phyloP scores from a whole-genome alignment of 2,113 vertebrate species.

The Tenrec ecaudatus region DNA sequence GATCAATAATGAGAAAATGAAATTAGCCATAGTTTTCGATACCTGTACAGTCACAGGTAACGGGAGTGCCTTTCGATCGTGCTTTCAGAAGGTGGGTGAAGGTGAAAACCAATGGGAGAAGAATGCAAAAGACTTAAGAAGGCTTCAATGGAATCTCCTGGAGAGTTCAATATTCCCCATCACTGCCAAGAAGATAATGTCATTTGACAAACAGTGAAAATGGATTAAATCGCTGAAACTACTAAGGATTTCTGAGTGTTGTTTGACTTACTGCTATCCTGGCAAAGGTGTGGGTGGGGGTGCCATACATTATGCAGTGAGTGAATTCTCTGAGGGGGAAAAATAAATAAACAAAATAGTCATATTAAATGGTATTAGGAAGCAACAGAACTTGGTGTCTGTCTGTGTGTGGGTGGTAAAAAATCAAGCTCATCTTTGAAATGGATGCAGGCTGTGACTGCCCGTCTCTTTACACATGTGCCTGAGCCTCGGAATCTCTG shows the following conservation, averaged over 20 bases:
- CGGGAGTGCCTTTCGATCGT: fast-evolving
- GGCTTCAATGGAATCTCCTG: neutral
- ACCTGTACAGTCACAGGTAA: neutral
- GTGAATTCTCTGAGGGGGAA: no score
- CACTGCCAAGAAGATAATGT: neutral
- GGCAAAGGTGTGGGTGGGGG: fast-evolving
- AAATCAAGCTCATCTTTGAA: neutral
- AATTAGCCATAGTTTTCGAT: fast-evolving
- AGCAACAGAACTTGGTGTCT: neutral
- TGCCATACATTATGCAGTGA: neutral
- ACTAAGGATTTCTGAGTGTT: neutral
- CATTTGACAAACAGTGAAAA: neutral
- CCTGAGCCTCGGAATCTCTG: neutral
- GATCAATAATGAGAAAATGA: neutral
- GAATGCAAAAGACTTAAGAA: neutral
- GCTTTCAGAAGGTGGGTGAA: neutral
- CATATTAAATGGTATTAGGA: neutral
- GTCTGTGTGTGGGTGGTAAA: neutral
- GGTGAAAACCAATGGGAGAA: neutral
- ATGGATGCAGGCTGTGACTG: neutral
- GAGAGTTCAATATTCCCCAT: neutral
- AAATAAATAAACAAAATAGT: neutral
- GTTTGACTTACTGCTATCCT: neutral
- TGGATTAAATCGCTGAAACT: no score
- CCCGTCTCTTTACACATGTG: neutral